phyloP scores from a whole-genome alignment of 2,113 vertebrate species.

The Zapornia atra region DNA sequence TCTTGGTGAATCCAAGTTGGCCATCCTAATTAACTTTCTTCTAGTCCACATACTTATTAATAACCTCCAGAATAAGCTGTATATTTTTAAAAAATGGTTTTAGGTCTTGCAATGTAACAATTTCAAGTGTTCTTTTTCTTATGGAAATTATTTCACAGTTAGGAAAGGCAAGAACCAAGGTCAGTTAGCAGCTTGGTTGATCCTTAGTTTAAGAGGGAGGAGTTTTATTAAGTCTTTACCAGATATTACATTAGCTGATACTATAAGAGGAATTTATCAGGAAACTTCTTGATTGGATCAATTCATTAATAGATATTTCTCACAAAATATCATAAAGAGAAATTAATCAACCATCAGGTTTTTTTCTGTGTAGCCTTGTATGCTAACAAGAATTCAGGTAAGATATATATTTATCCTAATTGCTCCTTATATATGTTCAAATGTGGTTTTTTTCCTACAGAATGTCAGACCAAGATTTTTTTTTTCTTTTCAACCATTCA shows the following conservation, averaged over 20 bases:
- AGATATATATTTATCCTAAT: not conserved
- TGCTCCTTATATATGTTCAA: not conserved
- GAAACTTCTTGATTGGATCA: not conserved
- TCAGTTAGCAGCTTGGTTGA: not conserved
- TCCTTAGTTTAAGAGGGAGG: not conserved
- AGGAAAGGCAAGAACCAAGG: not conserved
- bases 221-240: not conserved
- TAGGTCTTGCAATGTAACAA: not conserved
- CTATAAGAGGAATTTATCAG: not conserved
- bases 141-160: not conserved
- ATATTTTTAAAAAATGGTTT: not conserved
- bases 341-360: rapidly evolving
- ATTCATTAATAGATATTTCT: not conserved
- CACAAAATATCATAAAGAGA: not conserved
- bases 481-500: not conserved
- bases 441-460: not conserved
- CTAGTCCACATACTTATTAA: no score
- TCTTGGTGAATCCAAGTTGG: no score
- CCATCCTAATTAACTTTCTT: no score
- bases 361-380: not conserved
- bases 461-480: not conserved
- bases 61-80: no score
- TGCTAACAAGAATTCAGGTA: not conserved
- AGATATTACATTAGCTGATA: not conserved
- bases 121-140: not conserved